Base-by-base conservation (phyloP, 2,797 vertebrate species). In the Antennarius maculatus region DNA sequence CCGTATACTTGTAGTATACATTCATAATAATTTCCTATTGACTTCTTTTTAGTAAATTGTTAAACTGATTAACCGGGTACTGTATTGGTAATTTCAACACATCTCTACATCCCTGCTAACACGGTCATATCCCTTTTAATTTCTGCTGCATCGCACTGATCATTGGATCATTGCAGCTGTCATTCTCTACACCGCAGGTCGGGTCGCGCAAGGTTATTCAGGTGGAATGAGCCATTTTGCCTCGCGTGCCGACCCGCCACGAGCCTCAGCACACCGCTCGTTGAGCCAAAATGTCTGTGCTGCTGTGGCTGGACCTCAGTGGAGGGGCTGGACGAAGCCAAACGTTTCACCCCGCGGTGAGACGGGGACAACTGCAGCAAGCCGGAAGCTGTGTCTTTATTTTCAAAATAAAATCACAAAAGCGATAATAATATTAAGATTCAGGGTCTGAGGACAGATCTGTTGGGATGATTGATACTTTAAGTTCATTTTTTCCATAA, bases 231-330 rank as follows among this genome's bases (percentile, higher is more conserved):
- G 80, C 91, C 90, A 88, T 91, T 82, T 85, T 86, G 85, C 82
- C 74, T 90, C 86, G 12, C 54, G 39, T 11, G 48, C 46, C 34
- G 71, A 81, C 50, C 75, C 85, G 74, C 79, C 80, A 76, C 83
- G 58, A 79, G 57, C 46, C 61, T 76, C 54, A 6, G 1, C 51
- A 7, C 79, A 42, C 64, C 75, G 47, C 49, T 66, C 28, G 27
- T 64, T 52, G 86, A 90, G 83, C 88, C 89, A 88, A 91, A 79
- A 92, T 91, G 89, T 91, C 89, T 76, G 71, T 39, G 79, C 77
- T 79, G 54, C 72, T 6, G 76, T 75, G 29, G 77, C 64, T 72
- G 82, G 71, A 77, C 17, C 68, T 14, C 62, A 16, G 73, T 10
- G 51, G 59, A 27, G 71, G 71, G 55, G 41, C 67, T 50, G 75